Evolutionary conservation across 2,797 vertebrate species (phyloP).

Genomic region (Hirundo rustica): DNA sequence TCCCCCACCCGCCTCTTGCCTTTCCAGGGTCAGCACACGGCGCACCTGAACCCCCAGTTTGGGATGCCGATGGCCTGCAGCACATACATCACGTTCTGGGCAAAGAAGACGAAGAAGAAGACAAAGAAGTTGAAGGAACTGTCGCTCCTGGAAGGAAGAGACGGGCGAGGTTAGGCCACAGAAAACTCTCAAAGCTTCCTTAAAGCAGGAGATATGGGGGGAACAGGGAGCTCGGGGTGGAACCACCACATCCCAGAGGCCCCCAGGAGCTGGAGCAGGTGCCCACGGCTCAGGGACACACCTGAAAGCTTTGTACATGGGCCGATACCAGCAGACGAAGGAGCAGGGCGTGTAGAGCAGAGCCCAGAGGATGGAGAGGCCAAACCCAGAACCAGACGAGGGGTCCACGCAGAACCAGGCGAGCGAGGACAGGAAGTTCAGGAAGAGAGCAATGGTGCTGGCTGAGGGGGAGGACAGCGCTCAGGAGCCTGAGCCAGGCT

Average conservation of each 20-base stretch:
- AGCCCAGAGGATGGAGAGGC: slow-evolving; percentile 92
- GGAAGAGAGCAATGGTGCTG: slow-evolving; percentile 75
- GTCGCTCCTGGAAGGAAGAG: slow-evolving; percentile 84
- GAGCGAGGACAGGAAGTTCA: slow-evolving; percentile 90
- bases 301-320: slow-evolving; percentile 97
- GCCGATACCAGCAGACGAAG: slow-evolving; percentile 95
- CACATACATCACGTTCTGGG: slow-evolving; percentile 86
- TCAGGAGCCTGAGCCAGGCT: background rate
- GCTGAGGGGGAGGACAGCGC: slow-evolving; percentile 36
- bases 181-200: background rate
- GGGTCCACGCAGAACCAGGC: slow-evolving; percentile 85
- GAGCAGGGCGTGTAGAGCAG: slow-evolving; percentile 94
- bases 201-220: accelerated
- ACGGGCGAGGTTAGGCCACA: background rate
- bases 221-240: background rate
- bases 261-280: background rate
- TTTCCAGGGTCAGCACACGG: accelerated
- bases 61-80: slow-evolving; percentile 94
- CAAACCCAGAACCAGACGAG: slow-evolving; percentile 80
- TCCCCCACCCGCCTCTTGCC: background rate
- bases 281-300: slow-evolving; percentile 34
- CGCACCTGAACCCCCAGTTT: slow-evolving; percentile 93
- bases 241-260: background rate
- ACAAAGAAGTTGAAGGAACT: slow-evolving; percentile 98
- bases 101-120: slow-evolving; percentile 97